Base-by-base conservation (phyloP, 1,140 invertebrate genomes). In the Conus betulinus region DNA sequence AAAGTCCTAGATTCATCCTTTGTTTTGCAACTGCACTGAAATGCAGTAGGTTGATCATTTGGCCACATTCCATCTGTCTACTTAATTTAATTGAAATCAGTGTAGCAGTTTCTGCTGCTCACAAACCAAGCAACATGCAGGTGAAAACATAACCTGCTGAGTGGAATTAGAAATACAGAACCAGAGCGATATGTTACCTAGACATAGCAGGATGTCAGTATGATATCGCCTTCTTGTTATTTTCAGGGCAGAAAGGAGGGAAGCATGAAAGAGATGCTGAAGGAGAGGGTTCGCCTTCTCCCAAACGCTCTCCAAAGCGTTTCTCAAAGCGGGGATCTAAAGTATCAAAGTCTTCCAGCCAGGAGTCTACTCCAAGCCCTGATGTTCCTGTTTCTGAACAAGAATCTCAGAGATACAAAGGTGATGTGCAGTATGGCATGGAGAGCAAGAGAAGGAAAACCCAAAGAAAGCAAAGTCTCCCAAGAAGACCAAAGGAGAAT, bases 241-340 rank as follows among this genome's bases (percentile, higher is more conserved):
- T 60, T 71, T 90, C 87, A 93, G 92, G 92, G 67, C 89, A 91
- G 82, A 93, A 93, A 57, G 88, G 88, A 76, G 91, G 91, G 53
- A 93, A 93, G 89, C 92, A 91, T 67, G 87, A 79, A 0, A 89
- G 90, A 63, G 90, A 89, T 57, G 91, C 89, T 39, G 91, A 85
- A 20, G 88, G 88, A 11, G 89, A 90, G 71, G 89, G 90, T 17
- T 71, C 67, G 11, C 88, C 92, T 23, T 91, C 89, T 39, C 91
- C 91, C 13, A 91, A 89, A 71, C 88, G 89, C 57, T 91, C 91
- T 67, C 91, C 92, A 15, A 91, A 92, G 81, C 88, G 88, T 52
- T 90, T 90, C 83, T 91, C 92, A 25, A 90, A 90, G 52, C 67
- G 89, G 7, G 87, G 88, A 55, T 89, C 90, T 17, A 89, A 88